Conservation (phyloP, 2,888 invertebrate genomes). For the Labia minor region DNA sequence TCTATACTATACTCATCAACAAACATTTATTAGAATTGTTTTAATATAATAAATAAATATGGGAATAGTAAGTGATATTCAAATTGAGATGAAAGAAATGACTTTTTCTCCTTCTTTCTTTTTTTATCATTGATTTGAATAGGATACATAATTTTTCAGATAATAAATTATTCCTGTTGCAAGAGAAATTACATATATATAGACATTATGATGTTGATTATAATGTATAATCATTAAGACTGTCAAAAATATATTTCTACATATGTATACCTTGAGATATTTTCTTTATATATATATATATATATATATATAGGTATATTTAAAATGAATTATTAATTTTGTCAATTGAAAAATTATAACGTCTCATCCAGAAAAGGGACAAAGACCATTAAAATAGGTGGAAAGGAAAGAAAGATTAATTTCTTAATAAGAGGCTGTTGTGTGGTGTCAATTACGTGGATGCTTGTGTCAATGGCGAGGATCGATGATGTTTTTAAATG, state of each 20-base stretch:
- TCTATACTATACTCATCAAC: no score
- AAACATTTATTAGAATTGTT: no score
- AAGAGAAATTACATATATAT: background rate
- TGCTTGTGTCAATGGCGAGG: background rate
- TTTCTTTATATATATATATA: no score
- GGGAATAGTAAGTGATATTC: no score
- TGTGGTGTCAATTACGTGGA: background rate
- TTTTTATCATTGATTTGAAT: background rate
- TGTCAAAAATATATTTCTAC: background rate
- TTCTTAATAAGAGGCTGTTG: background rate
- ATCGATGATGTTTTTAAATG: background rate
- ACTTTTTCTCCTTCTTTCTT: no score
- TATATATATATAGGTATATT: no score
- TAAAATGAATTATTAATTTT: conserved; percentile 8
- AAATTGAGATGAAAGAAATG: no score
- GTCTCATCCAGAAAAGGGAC: background rate
- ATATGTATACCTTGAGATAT: no score
- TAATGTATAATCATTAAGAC: conserved; percentile 7
- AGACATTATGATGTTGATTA: background rate
- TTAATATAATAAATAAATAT: no score
- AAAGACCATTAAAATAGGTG: conserved; percentile 3
- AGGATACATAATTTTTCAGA: background rate
- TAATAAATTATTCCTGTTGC: background rate
- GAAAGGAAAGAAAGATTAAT: background rate
- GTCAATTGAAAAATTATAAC: conserved; percentile 6